These are phyloP conservation scores for Marcusenius ussheri DNA, from an alignment of 2,113 vertebrate genomes.

Conservation along the genomic window DNA sequence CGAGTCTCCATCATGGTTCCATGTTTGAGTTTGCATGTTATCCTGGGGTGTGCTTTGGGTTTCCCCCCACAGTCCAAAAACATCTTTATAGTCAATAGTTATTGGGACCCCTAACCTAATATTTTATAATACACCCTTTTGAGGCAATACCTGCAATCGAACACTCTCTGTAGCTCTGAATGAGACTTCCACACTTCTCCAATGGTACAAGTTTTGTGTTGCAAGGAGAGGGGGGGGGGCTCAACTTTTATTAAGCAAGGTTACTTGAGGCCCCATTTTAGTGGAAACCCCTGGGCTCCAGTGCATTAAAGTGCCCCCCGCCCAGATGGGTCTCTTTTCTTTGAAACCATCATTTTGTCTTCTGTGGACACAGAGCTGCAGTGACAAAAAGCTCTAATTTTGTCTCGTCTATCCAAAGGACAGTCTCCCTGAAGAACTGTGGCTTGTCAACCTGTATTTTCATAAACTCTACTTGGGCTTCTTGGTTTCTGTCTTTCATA, in stretches of 20 bases:
- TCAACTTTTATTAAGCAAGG: background rate
- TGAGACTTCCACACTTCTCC: background rate
- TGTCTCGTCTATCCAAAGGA: background rate
- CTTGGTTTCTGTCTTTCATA: background rate
- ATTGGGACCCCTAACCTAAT: background rate
- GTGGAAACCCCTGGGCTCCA: background rate
- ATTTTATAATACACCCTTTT: background rate
- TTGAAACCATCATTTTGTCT: background rate
- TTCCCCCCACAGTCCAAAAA: background rate
- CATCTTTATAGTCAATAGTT: background rate
- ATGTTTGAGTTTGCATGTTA: background rate
- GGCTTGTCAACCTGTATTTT: background rate
- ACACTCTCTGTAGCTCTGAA: background rate
- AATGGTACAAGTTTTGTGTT: background rate
- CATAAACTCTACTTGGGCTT: background rate
- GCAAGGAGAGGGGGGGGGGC: background rate
- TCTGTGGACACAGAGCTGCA: background rate
- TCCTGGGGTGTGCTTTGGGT: background rate
- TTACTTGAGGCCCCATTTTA: background rate
- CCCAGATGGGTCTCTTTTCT: background rate
- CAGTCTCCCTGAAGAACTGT: background rate
- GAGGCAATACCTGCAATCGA: background rate
- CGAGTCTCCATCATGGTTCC: background rate
- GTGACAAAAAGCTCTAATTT: background rate
- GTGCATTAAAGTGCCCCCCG: background rate